Evolutionary conservation across 2,888 invertebrate genomes (phyloP).

Genomic region (Lamellibrachia columna): DNA sequence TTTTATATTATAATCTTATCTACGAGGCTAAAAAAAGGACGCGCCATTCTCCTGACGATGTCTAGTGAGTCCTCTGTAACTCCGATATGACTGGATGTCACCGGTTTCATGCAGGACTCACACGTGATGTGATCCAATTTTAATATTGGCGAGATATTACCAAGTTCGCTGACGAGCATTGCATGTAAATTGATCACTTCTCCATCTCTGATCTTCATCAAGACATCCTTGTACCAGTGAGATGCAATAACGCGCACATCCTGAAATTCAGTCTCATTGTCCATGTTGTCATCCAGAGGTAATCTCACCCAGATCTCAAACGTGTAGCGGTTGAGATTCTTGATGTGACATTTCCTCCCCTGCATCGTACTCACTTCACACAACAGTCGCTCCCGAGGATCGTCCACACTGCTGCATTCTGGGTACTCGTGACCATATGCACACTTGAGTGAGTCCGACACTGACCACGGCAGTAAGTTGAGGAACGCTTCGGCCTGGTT

Average conservation of each 20-base stretch:
- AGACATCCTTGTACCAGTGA: conserved; percentile 79
- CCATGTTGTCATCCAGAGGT: conserved; percentile 50
- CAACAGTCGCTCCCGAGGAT: conserved; percentile 37
- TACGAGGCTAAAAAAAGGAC: no score
- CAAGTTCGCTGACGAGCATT: conserved; percentile 69
- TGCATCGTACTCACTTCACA: conserved; percentile 51
- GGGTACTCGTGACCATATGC: conserved; percentile 54
- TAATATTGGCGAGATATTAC: conserved; percentile 74
- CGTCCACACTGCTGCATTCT: conserved; percentile 25
- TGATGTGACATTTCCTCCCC: conserved; percentile 53
- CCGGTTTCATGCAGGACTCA: conserved; percentile 72
- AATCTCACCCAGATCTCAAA: conserved; percentile 48
- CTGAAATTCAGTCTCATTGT: conserved; percentile 61
- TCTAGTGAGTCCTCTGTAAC: no score
- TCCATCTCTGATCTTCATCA: conserved; percentile 74
- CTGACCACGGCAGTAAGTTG: conserved; percentile 51
- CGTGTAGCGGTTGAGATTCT: conserved; percentile 49
- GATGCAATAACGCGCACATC: conserved; percentile 74
- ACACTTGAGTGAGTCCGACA: conserved; percentile 55
- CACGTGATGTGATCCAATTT: conserved; percentile 79
- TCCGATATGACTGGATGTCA: no score
- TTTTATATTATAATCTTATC: no score
- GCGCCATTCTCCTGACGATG: no score
- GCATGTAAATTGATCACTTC: conserved; percentile 85
- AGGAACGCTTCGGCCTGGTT: conserved; percentile 59